Evolutionary conservation across 2,797 vertebrate species (phyloP).

Genomic region (Lepidocolaptes lacrymiger): DNA sequence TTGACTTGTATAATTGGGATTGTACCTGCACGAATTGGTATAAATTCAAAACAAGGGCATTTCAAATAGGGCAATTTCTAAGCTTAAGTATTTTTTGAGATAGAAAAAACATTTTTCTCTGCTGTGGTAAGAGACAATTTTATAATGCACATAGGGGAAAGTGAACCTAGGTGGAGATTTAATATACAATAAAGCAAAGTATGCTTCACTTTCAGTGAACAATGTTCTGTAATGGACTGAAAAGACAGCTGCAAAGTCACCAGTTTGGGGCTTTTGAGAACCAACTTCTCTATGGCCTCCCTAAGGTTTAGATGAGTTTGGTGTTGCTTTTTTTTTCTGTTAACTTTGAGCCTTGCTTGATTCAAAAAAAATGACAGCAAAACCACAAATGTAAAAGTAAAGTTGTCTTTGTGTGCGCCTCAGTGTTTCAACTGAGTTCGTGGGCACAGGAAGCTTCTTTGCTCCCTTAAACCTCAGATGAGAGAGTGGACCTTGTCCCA

Average conservation of each 20-base stretch:
- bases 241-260: neutral
- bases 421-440: fast-evolving
- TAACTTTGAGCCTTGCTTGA: neutral
- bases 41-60: neutral
- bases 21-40: neutral
- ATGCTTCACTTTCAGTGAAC: neutral
- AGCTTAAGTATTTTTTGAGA: neutral
- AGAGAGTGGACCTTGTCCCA: neutral
- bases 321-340: neutral
- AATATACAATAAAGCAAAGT: neutral
- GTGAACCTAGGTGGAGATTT: neutral
- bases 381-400: neutral
- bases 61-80: neutral
- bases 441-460: neutral
- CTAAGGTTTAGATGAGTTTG: neutral
- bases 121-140: neutral
- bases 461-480: neutral
- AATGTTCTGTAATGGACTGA: neutral
- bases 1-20: neutral
- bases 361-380: neutral
- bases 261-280: neutral
- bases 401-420: fast-evolving
- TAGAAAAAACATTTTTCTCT: neutral
- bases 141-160: fast-evolving
- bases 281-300: neutral